phyloP scores from a whole-genome alignment of 2,888 invertebrate species.

The Elegia similella region DNA sequence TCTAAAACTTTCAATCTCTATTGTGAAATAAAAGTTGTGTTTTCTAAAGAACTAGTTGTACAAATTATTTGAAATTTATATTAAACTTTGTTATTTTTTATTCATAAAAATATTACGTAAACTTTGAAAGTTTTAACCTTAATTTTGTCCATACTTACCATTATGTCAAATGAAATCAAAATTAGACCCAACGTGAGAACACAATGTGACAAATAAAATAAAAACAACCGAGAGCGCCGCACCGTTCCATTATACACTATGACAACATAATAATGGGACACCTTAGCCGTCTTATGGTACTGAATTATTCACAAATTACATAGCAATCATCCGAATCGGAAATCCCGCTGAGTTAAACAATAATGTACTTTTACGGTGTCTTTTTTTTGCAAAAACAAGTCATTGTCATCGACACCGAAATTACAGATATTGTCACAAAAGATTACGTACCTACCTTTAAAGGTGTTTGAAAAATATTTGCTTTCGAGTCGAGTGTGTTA shows the following conservation, averaged over 20 bases:
- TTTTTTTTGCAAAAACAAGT: conserved; percentile 47
- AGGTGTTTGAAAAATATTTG: conserved; percentile 81
- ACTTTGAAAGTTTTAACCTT: background rate
- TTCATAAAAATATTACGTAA: background rate
- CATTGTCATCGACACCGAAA: conserved; percentile 75
- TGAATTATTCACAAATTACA: conserved; percentile 74
- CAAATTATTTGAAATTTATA: background rate
- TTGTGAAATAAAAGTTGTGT: too few relatives aligned
- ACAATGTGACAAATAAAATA: conserved; percentile 35
- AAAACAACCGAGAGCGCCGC: conserved; percentile 33
- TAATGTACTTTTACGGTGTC: conserved; percentile 42
- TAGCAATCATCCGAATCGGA: conserved; percentile 56
- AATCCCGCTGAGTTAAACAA: conserved; percentile 67
- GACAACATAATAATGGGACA: conserved; percentile 66
- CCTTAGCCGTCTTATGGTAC: conserved; percentile 47
- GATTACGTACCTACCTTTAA: conserved; percentile 55
- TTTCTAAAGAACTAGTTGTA: too few relatives aligned
- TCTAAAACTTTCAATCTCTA: too few relatives aligned
- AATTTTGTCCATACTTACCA: background rate
- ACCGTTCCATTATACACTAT: conserved; percentile 51
- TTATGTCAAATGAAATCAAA: conserved; percentile 6
- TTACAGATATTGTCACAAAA: conserved; percentile 70
- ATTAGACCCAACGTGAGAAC: conserved; percentile 11
- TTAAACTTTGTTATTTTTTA: conserved; percentile 6
- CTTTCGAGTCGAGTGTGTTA: conserved; percentile 68